Base-by-base conservation (phyloP, 2,888 invertebrate species). In the Caenorhabditis plicata region DNA sequence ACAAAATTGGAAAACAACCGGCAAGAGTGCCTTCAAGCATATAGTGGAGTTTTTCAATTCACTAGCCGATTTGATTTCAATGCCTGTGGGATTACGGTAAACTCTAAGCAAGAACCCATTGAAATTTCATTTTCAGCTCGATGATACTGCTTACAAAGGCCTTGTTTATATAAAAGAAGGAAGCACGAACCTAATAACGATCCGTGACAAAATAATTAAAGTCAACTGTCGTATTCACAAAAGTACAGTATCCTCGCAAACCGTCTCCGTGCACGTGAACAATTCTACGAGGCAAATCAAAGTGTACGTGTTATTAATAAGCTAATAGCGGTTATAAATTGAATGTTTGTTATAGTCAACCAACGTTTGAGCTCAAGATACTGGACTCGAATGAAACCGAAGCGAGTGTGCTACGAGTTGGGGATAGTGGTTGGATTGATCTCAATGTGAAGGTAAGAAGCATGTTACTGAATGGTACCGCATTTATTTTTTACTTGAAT, bases 191-290 rank as follows among this genome's bases (percentile, higher is more conserved):
- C 47, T 75, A 31, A 68, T 75, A 22, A 75, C 75, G 1, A 64
- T 75, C 27, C 56, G 71, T 27, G 75, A 75, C 48, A 75, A 75
- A 60, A 61, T 75, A 17, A 49, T 75, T 4, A 65, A 73, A 42
- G 72, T 73, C 4, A 60, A 60, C 40, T 60, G 60, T 25, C 45
- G 50, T 8, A 54, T 60, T 32, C 60, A 60, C 36, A 48, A 53
- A 22, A 57, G 31, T 9, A 23, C 43, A 43, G 13, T 50, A 23
- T 39, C 48, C 17, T 19, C 43, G 0, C 58, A 60, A 40, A 47
- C 46, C 3, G 33, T 67, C 2, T 57, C 66, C 2, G 56, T 67
- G 4, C 39, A 35, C n/a, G 60, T 67, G 66, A 60, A 53, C n/a
- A n/a, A n/a, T n/a, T n/a, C n/a, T n/a, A n/a, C n/a, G n/a, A n/a